Percentiles rank a stretch among this genome's conserved stretches.
These are phyloP conservation scores for Grus americana DNA, from an alignment of 2,113 vertebrate species.

Conservation along the genomic window DNA sequence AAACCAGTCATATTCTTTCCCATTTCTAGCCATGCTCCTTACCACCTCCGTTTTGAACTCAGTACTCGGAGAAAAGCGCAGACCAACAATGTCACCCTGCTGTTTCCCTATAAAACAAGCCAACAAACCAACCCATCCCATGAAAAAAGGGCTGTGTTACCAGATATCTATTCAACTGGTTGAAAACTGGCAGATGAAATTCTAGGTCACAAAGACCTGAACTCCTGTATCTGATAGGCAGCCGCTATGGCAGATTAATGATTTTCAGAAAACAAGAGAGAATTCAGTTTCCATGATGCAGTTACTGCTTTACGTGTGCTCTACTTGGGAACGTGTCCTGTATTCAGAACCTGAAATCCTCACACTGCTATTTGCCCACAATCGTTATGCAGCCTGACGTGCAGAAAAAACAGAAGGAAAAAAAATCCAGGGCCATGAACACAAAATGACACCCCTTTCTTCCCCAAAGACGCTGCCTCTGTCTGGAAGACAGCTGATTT, in stretches of 20 bases:
- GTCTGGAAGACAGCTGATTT: neutral
- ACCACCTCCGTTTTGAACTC: neutral
- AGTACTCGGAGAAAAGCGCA: neutral
- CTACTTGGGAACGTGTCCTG: neutral
- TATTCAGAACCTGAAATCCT: neutral
- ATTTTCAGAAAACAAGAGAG: conserved; percentile 27
- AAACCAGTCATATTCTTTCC: neutral
- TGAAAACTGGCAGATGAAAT: conserved; percentile 15
- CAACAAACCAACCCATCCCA: neutral
- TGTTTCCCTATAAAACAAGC: neutral
- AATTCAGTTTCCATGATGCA: conserved; percentile 40
- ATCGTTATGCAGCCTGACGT: neutral
- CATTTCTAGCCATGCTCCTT: neutral
- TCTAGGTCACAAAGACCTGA: conserved; percentile 44
- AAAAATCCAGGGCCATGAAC: neutral
- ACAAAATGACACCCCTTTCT: neutral
- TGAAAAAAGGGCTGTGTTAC: neutral
- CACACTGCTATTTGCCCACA: neutral
- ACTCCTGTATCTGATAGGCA: conserved; percentile 19
- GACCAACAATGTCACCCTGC: neutral
- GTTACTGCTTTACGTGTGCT: neutral
- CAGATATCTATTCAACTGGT: neutral
- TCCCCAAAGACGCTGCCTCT: neutral
- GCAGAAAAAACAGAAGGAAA: neutral
- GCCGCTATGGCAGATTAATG: neutral